A percentile compares a stretch with the other conserved stretches of the same genome.
phyloP scores from a whole-genome alignment of 2,113 vertebrate species.

The Oostethus manadensis region DNA sequence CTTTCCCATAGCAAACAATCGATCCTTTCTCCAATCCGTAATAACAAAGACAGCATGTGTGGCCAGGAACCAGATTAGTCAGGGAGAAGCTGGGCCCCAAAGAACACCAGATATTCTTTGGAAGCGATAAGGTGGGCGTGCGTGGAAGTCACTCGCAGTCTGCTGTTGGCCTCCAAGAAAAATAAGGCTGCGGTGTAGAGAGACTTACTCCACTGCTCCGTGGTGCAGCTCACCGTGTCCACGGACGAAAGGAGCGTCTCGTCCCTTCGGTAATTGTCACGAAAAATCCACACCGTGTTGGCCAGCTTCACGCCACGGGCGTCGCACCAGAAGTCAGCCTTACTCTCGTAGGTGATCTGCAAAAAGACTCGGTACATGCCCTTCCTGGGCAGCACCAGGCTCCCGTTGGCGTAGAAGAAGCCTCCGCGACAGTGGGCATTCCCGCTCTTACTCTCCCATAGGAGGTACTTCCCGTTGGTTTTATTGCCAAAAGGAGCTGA shows the following conservation, averaged over 20 bases:
- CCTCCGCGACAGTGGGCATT: constrained; percentile 8
- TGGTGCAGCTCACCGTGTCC: constrained; percentile 12
- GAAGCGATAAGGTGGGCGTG: neutral
- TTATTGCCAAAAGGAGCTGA: neutral
- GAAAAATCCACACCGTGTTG: neutral
- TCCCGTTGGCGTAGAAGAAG: constrained; percentile 23
- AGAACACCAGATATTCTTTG: constrained; percentile 20
- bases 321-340: rapidly evolving
- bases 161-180: neutral
- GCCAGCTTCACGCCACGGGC: rapidly evolving
- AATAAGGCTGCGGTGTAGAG: constrained; percentile 29
- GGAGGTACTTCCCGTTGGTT: neutral
- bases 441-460: neutral
- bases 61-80: neutral
- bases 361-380: constrained; percentile 60
- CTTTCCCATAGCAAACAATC: too few relatives aligned
- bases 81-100: constrained; percentile 37
- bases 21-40: too few relatives aligned
- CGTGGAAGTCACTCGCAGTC: neutral
- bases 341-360: constrained; percentile 53
- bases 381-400: constrained; percentile 23
- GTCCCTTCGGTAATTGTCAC: rapidly evolving
- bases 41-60: too few relatives aligned
- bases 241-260: neutral
- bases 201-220: constrained; percentile 16